phyloP scores from a whole-genome alignment of 2,888 invertebrate species.

The Lasioglossum pauxillum region DNA sequence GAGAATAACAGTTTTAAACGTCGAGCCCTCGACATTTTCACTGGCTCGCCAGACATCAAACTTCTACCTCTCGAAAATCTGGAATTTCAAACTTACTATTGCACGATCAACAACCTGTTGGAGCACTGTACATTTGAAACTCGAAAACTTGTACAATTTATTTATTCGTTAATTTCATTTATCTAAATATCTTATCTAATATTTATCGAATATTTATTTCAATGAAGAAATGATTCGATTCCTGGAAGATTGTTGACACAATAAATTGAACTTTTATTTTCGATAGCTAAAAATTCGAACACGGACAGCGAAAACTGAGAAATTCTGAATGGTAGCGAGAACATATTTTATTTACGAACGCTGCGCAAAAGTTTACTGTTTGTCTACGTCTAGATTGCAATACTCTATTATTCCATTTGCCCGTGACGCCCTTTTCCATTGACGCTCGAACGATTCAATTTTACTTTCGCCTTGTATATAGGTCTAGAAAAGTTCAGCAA shows the following conservation, averaged over 20 bases:
- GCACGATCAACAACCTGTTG: background rate
- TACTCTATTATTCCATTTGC: conserved; percentile 46
- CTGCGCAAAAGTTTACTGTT: background rate
- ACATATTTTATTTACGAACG: conserved; percentile 21
- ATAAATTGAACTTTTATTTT: background rate
- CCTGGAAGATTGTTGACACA: background rate
- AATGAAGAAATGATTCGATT: background rate
- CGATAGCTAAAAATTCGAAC: background rate
- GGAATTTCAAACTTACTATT: background rate
- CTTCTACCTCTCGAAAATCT: background rate
- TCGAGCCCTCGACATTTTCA: background rate
- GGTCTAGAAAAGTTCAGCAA: conserved; percentile 30
- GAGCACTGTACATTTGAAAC: background rate
- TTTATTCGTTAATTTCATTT: background rate
- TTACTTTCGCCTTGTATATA: conserved; percentile 35
- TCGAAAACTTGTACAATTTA: background rate
- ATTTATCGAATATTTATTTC: background rate
- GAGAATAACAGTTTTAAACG: background rate
- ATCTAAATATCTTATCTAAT: no score
- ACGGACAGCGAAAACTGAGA: background rate
- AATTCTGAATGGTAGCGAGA: background rate
- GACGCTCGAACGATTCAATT: conserved; percentile 32
- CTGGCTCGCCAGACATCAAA: background rate
- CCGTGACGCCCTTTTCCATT: conserved; percentile 15
- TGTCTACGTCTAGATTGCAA: background rate